A percentile compares a stretch with the other conserved stretches of the same genome.
These are phyloP conservation scores for Hydrophis major DNA, from an alignment of 2,797 vertebrate genomes.

Conservation along the genomic window DNA sequence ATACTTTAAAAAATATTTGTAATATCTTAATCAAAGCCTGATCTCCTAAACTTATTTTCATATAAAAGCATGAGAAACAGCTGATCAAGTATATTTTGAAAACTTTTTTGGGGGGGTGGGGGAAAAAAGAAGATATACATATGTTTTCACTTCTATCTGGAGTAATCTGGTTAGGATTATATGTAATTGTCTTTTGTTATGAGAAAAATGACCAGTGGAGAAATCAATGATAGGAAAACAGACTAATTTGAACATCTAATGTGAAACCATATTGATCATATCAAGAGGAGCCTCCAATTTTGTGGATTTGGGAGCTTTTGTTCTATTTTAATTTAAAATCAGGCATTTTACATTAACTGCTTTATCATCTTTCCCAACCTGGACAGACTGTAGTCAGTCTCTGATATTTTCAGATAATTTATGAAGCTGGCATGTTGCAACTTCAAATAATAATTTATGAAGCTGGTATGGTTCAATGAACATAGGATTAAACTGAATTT, in stretches of 20 bases:
- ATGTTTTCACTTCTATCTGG: slow-evolving; percentile 35
- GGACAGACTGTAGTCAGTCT: neutral
- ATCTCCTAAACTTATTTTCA: neutral
- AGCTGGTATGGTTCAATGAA: neutral
- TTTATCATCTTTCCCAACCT: neutral
- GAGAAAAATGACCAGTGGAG: slow-evolving; percentile 47
- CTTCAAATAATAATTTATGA: neutral
- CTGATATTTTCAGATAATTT: neutral
- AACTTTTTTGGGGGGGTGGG: neutral
- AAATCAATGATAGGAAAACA: slow-evolving; percentile 34
- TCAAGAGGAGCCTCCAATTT: slow-evolving; percentile 10
- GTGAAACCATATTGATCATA: neutral
- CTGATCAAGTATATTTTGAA: neutral
- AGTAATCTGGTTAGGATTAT: slow-evolving; percentile 43
- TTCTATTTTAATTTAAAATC: neutral
- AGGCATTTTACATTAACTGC: neutral
- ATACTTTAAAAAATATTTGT: neutral
- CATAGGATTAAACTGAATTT: neutral
- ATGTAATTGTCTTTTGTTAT: slow-evolving; percentile 32
- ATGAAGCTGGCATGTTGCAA: neutral
- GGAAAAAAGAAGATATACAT: neutral
- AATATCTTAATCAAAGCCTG: neutral
- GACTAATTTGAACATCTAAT: neutral
- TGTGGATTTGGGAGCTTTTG: neutral
- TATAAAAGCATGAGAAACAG: slow-evolving; percentile 10